Evolutionary conservation across 2,797 vertebrate species (phyloP).

Genomic region (Danio jaintianensis): DNA sequence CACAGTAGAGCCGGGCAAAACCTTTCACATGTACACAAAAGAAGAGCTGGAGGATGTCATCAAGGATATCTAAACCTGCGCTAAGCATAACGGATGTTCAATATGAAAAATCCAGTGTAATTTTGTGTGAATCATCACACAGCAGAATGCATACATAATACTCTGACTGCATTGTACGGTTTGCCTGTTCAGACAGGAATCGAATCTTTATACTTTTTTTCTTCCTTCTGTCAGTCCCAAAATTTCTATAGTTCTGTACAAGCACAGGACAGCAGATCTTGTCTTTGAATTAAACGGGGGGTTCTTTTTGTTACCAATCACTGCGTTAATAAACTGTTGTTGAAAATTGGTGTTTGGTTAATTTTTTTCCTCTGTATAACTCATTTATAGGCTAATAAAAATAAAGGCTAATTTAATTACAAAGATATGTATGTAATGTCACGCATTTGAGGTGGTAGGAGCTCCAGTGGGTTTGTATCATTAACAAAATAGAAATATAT

Average conservation of each 20-base stretch:
- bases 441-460: background rate
- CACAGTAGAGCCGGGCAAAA: conserved; percentile 94
- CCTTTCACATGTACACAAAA: conserved; percentile 99
- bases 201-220: conserved; percentile 70
- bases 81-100: conserved; percentile 41
- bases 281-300: conserved; percentile 60
- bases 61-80: conserved; percentile 88
- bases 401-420: background rate
- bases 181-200: conserved; percentile 63
- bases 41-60: conserved; percentile 99
- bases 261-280: conserved; percentile 64
- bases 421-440: background rate
- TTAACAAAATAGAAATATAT: too few relatives aligned
- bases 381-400: background rate
- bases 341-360: conserved; percentile 43
- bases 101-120: conserved; percentile 9
- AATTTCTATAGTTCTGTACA: conserved; percentile 72
- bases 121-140: conserved; percentile 52
- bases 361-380: background rate
- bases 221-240: conserved; percentile 64
- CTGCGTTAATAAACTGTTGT: conserved; percentile 78
- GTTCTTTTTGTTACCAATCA: conserved; percentile 79
- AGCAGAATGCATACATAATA: conserved; percentile 61
- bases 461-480: too few relatives aligned
- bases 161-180: conserved; percentile 62